Evolutionary conservation across 2,113 vertebrate genomes (phyloP).

Genomic region (Callopanchax toddi): DNA sequence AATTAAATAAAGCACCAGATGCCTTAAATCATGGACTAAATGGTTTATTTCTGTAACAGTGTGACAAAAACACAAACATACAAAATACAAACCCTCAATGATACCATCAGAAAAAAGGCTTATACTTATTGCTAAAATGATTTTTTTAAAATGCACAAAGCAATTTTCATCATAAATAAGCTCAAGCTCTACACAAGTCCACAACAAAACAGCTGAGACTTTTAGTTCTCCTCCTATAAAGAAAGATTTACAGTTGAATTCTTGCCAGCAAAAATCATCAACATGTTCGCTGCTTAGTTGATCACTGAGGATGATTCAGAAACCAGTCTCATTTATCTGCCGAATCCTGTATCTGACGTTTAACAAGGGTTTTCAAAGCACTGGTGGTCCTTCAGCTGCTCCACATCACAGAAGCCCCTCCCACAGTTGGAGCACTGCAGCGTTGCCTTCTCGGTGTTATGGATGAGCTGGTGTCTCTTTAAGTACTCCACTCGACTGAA

Average conservation of each 20-base stretch:
- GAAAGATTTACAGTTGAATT: not conserved
- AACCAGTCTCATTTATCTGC: constrained; percentile 32
- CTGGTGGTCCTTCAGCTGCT: constrained; percentile 80
- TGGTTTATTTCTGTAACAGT: constrained; percentile 20
- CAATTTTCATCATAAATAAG: constrained; percentile 52
- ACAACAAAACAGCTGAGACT: constrained; percentile 5
- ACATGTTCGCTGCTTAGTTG: constrained; percentile 4
- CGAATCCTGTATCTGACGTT: constrained; percentile 24
- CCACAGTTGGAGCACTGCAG: constrained; percentile 83
- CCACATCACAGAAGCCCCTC: constrained; percentile 78
- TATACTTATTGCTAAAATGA: constrained; percentile 40
- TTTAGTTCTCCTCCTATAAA: not conserved
- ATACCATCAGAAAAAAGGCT: too few relatives aligned
- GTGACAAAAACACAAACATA: constrained; percentile 65
- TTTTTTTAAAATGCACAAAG: constrained; percentile 32
- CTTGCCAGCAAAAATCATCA: constrained; percentile 2
- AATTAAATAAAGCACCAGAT: not conserved
- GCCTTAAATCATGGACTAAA: not conserved
- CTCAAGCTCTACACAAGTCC: constrained; percentile 25
- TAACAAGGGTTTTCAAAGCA: constrained; percentile 66
- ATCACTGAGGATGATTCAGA: constrained; percentile 24
- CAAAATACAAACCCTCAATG: constrained; percentile 51
- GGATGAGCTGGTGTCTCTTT: constrained; percentile 83
- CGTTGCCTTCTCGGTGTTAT: constrained; percentile 72
- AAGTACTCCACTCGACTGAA: constrained; percentile 86